phyloP scores from a whole-genome alignment of 2,888 invertebrate genomes.

The Catocala sponsa region DNA sequence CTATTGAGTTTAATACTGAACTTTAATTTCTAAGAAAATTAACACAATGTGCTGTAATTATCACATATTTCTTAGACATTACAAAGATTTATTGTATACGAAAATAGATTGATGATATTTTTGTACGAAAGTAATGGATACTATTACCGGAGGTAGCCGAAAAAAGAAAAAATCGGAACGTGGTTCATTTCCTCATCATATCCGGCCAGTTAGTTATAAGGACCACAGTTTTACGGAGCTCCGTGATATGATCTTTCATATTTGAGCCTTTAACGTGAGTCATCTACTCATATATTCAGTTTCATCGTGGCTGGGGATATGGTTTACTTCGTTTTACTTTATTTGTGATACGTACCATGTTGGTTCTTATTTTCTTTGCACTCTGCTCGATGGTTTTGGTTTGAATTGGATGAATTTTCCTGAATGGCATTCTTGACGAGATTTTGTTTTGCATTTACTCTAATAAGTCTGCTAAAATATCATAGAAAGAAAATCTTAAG shows the following conservation, averaged over 20 bases:
- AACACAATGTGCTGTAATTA: no score
- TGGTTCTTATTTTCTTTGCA: background rate
- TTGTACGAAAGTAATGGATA: slow-evolving; percentile 26
- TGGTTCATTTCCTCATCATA: slow-evolving; percentile 65
- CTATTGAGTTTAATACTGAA: background rate
- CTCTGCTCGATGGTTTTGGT: background rate
- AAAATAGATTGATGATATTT: slow-evolving; percentile 2
- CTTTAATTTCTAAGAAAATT: no score
- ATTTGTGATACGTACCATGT: slow-evolving; percentile 1
- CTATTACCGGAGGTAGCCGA: slow-evolving; percentile 36
- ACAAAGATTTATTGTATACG: no score
- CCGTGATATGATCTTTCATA: slow-evolving; percentile 33
- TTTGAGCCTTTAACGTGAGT: slow-evolving; percentile 15
- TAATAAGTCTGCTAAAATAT: no score
- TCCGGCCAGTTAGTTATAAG: slow-evolving; percentile 58
- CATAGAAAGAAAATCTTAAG: no score
- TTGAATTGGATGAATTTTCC: background rate
- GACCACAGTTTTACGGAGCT: slow-evolving; percentile 43
- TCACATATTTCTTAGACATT: no score
- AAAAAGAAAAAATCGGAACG: slow-evolving; percentile 27
- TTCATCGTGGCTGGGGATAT: slow-evolving; percentile 2
- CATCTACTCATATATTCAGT: slow-evolving; percentile 16
- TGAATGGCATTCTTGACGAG: no score
- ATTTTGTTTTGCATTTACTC: no score
- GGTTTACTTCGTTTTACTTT: slow-evolving; percentile 3